Evolutionary conservation across 2,113 vertebrate species (phyloP).

Genomic region (Sterrhoptilus dennistouni): DNA sequence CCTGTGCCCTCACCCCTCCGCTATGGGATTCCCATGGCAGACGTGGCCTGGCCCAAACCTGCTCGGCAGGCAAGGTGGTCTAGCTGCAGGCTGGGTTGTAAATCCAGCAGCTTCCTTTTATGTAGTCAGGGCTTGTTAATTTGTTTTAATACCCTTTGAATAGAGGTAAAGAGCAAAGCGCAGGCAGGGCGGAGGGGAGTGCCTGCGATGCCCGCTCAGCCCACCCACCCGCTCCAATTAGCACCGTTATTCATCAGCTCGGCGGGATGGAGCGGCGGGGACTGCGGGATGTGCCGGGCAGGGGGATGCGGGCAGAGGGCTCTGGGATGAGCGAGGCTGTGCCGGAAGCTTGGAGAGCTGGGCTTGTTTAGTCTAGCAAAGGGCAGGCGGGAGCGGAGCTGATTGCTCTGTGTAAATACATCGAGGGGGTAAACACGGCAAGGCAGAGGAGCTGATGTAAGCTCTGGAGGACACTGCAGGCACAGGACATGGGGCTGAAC

Average conservation of each 20-base stretch:
- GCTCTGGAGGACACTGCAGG: constrained; percentile 1
- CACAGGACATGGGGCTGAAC: neutral
- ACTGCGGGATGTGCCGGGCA: neutral
- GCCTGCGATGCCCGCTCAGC: neutral
- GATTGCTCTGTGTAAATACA: constrained; percentile 37
- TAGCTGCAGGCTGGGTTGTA: constrained; percentile 59
- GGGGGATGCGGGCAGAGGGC: neutral
- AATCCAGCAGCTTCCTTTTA: constrained; percentile 59
- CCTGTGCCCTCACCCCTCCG: neutral
- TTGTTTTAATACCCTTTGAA: constrained; percentile 49
- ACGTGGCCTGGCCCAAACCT: constrained; percentile 24
- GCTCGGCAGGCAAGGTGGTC: constrained; percentile 55
- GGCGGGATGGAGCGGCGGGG: neutral
- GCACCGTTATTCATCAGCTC: constrained; percentile 28
- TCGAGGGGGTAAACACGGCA: constrained; percentile 17
- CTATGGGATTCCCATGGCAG: constrained; percentile 33
- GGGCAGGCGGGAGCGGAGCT: neutral
- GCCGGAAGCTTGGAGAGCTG: neutral
- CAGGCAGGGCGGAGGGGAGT: neutral
- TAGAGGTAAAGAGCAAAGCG: constrained; percentile 39
- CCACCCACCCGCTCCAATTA: constrained; percentile 43
- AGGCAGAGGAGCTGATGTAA: constrained; percentile 4
- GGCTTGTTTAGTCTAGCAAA: constrained; percentile 58
- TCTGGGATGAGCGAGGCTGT: neutral
- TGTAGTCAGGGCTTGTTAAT: constrained; percentile 57